These are phyloP conservation scores for Papilio dardanus DNA, from an alignment of 1,140 invertebrate species.

Conservation along the genomic window DNA sequence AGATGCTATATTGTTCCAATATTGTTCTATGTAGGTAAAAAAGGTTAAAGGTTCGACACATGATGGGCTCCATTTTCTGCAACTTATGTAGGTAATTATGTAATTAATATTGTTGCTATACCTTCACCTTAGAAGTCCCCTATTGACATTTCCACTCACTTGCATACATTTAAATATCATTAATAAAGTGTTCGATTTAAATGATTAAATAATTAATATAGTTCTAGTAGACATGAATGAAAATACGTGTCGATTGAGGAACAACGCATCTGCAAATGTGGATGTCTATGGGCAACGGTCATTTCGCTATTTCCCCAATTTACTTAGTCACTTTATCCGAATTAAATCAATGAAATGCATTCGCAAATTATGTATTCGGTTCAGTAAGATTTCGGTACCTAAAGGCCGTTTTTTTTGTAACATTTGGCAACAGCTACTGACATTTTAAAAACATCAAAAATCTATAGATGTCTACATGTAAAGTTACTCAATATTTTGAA, in stretches of 20 bases:
- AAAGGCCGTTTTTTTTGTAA: background rate
- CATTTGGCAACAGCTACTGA: background rate
- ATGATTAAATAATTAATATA: background rate
- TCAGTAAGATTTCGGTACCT: background rate
- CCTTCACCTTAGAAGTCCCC: background rate
- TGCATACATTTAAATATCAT: background rate
- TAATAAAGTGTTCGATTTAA: background rate
- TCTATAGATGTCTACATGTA: background rate
- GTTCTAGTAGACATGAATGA: background rate
- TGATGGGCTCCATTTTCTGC: too few relatives aligned
- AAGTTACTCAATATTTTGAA: background rate
- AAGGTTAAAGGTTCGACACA: too few relatives aligned
- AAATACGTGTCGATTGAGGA: too few relatives aligned
- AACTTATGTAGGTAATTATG: too few relatives aligned
- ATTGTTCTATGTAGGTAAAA: too few relatives aligned
- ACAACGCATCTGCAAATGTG: too few relatives aligned
- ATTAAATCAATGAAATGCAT: background rate
- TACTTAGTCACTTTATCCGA: too few relatives aligned
- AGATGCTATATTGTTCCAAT: too few relatives aligned
- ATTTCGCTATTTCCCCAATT: too few relatives aligned
- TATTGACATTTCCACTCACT: background rate
- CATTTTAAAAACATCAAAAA: background rate
- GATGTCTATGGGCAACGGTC: too few relatives aligned
- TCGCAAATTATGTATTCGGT: background rate
- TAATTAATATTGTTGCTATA: background rate